These are phyloP conservation scores for Cryptocephalus primarius DNA, from an alignment of 2,888 invertebrate species.

Conservation along the genomic window DNA sequence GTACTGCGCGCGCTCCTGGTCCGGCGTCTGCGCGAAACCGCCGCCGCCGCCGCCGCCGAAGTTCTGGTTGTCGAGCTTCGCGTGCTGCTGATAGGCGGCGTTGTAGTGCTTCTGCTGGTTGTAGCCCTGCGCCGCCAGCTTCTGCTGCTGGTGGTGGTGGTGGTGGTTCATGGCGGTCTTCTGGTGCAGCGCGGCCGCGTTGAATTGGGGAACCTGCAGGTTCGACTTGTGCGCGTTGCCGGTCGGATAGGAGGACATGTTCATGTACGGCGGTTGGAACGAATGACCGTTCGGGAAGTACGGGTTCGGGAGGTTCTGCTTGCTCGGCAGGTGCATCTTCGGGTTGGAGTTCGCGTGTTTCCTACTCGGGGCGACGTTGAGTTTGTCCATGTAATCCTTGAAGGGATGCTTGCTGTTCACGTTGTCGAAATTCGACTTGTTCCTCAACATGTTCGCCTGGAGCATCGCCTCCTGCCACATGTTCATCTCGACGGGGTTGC, in stretches of 20 bases:
- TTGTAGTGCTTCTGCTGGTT: not conserved
- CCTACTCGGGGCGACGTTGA: constrained; percentile 9
- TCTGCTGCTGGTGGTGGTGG: constrained; percentile 7
- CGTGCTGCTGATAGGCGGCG: constrained; percentile 1
- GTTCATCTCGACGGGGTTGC: constrained; percentile 46
- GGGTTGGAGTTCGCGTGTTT: constrained; percentile 3
- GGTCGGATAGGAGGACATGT: constrained; percentile 21
- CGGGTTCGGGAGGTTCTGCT: constrained; percentile 5
- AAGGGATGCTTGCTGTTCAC: constrained; percentile 17
- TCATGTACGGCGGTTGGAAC: constrained; percentile 23
- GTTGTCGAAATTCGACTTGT: constrained; percentile 25
- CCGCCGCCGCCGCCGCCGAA: constrained; percentile 8
- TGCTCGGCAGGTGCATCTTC: constrained; percentile 7
- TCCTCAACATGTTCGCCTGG: constrained; percentile 28
- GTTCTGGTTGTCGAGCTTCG: constrained; percentile 10
- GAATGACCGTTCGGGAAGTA: constrained; percentile 11
- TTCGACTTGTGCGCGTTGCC: constrained; percentile 15
- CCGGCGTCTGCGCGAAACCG: constrained; percentile 8
- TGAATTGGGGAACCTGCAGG: constrained; percentile 23
- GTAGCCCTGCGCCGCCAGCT: constrained; percentile 1
- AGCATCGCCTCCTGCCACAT: constrained; percentile 63
- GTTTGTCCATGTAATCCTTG: constrained; percentile 18
- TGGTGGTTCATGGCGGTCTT: constrained; percentile 22
- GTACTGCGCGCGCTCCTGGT: constrained; percentile 12
- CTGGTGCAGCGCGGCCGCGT: constrained; percentile 20